Evolutionary conservation across 2,797 vertebrate genomes (phyloP).

Genomic region (Mormyrops attenuatus): DNA sequence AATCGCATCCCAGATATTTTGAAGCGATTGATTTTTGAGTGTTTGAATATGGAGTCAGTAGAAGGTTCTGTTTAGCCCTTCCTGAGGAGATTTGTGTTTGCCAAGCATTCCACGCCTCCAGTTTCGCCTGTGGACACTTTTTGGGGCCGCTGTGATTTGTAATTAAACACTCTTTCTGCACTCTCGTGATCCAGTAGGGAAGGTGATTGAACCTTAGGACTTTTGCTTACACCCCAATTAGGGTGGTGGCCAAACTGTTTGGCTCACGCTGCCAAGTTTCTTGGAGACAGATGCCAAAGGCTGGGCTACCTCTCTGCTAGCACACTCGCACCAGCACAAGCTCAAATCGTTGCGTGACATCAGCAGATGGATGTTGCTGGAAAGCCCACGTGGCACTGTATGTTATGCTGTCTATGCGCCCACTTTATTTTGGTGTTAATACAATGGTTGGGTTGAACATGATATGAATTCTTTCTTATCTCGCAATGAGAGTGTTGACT

Average conservation of each 20-base stretch:
- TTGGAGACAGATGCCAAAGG: background rate
- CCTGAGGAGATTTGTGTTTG: background rate
- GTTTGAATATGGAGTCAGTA: background rate
- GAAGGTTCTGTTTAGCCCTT: background rate
- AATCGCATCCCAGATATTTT: background rate
- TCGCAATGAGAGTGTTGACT: background rate
- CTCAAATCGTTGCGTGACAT: background rate
- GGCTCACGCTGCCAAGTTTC: constrained; percentile 7
- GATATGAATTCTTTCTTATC: background rate
- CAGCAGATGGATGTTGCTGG: background rate
- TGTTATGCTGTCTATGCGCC: background rate
- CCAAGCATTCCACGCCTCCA: background rate
- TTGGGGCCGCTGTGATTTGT: constrained; percentile 8
- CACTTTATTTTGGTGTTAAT: background rate
- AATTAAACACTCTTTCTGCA: constrained; percentile 15
- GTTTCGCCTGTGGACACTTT: background rate
- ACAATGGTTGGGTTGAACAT: background rate
- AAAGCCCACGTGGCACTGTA: background rate
- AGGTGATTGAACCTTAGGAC: constrained; percentile 2
- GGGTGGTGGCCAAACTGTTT: constrained; percentile 6
- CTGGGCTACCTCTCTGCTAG: background rate
- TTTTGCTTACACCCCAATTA: constrained; percentile 21
- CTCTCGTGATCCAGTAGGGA: background rate
- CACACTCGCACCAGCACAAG: background rate
- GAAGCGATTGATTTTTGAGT: background rate